phyloP scores from a whole-genome alignment of 2,113 vertebrate genomes.

The Elephas maximus region DNA sequence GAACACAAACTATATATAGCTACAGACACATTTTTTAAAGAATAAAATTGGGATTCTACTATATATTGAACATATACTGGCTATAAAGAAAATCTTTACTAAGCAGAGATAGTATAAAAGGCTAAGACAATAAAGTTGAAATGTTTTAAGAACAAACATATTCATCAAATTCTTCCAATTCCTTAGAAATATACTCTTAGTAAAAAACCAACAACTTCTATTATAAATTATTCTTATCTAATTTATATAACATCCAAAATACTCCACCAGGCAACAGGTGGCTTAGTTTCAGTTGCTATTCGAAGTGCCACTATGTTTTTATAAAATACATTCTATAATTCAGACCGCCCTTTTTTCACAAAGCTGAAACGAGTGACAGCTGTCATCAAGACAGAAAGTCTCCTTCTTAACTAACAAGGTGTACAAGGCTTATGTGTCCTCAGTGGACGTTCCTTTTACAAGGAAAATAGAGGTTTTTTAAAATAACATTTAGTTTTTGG shows the following conservation, averaged over 20 bases:
- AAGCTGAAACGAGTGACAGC: not conserved
- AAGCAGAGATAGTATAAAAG: not conserved
- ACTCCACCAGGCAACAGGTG: not conserved
- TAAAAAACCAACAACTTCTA: too few species aligned
- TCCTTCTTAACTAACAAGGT: not conserved
- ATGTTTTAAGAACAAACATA: accelerated
- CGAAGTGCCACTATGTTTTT: not conserved
- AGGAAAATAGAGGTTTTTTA: not conserved
- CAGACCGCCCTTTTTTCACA: not conserved
- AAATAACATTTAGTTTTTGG: not conserved
- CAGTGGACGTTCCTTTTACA: not conserved
- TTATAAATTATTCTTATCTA: not conserved
- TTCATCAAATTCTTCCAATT: not conserved
- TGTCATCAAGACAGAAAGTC: not conserved
- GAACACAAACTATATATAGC: accelerated
- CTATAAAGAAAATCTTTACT: not conserved
- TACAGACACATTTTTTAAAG: not conserved
- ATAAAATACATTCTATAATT: accelerated
- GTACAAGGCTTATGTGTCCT: not conserved
- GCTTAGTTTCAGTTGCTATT: too few species aligned
- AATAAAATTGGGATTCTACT: too few species aligned
- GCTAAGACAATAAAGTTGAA: not conserved
- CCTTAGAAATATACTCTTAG: accelerated
- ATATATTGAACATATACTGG: accelerated
- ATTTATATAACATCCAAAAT: too few species aligned